Conservation (phyloP, 2,797 vertebrate genomes). For the Todus mexicanus region DNA sequence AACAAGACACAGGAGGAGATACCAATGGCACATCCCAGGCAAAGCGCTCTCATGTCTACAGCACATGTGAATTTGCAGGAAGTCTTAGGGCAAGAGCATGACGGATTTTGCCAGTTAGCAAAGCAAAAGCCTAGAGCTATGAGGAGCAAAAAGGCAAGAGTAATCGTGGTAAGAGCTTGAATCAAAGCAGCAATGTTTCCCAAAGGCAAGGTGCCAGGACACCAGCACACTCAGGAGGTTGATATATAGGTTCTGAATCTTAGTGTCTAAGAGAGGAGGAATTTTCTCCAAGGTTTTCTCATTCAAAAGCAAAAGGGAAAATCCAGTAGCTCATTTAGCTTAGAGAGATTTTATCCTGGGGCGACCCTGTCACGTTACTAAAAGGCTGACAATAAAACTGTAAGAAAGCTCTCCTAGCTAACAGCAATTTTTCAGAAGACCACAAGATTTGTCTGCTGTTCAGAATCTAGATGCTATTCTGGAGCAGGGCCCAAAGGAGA, state of each 20-base stretch:
- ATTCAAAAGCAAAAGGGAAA: not conserved
- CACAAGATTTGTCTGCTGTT: not conserved
- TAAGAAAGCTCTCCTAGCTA: not conserved
- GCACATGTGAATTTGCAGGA: not conserved
- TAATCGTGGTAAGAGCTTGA: not conserved
- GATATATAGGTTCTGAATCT: not conserved
- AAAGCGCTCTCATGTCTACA: not conserved
- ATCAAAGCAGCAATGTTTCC: not conserved
- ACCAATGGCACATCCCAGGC: not conserved
- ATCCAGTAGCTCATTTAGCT: not conserved
- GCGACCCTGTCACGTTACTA: not conserved
- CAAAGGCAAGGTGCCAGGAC: not conserved
- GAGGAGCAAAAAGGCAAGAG: not conserved
- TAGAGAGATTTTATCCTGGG: not conserved
- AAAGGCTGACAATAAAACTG: not conserved
- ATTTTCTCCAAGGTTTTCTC: not conserved
- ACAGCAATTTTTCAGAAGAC: not conserved
- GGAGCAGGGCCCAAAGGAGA: not conserved
- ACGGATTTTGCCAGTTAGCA: not conserved
- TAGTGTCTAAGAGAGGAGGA: not conserved
- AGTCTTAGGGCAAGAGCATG: not conserved
- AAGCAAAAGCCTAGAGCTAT: not conserved
- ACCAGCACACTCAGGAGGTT: not conserved
- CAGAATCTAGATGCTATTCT: not conserved
- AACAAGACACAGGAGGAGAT: not conserved